A percentile compares a stretch with the other conserved stretches of the same genome.
Conservation (phyloP, 2,797 vertebrate genomes). For the Huso huso region DNA sequence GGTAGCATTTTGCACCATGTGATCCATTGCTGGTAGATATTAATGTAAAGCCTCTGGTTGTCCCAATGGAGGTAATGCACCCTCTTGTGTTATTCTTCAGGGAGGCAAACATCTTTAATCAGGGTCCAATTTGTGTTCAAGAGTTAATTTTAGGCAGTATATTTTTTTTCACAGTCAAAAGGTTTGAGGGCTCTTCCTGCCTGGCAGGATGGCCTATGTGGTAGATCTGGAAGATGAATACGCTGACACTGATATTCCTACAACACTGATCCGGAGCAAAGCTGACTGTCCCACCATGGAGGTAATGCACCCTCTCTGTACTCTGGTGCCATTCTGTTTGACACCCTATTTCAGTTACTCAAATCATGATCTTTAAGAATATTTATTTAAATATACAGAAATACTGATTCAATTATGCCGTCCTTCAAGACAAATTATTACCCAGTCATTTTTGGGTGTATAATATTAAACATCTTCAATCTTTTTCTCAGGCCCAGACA, state of each 20-base stretch:
- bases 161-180: too few relatives aligned
- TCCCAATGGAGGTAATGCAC: too few relatives aligned
- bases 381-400: too few relatives aligned
- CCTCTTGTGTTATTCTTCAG: slow-evolving; percentile 42
- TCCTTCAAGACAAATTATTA: too few relatives aligned
- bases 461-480: slow-evolving; percentile 4
- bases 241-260: slow-evolving; percentile 90
- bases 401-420: too few relatives aligned
- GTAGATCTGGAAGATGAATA: slow-evolving; percentile 95
- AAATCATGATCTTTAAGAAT: too few relatives aligned
- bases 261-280: slow-evolving; percentile 93
- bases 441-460: too few relatives aligned
- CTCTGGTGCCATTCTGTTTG: too few relatives aligned
- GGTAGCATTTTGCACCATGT: not conserved
- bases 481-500: slow-evolving; percentile 80
- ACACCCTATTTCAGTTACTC: too few relatives aligned
- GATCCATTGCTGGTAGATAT: not conserved
- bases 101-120: slow-evolving; percentile 86
- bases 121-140: slow-evolving; percentile 89
- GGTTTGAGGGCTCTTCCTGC: too few relatives aligned
- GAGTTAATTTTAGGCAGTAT: slow-evolving; percentile 61
- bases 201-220: slow-evolving; percentile 92
- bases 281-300: slow-evolving; percentile 97
- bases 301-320: slow-evolving; percentile 39
- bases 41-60: too few relatives aligned